Conservation (phyloP, 2,888 invertebrate genomes). For the Harmothoe impar region DNA sequence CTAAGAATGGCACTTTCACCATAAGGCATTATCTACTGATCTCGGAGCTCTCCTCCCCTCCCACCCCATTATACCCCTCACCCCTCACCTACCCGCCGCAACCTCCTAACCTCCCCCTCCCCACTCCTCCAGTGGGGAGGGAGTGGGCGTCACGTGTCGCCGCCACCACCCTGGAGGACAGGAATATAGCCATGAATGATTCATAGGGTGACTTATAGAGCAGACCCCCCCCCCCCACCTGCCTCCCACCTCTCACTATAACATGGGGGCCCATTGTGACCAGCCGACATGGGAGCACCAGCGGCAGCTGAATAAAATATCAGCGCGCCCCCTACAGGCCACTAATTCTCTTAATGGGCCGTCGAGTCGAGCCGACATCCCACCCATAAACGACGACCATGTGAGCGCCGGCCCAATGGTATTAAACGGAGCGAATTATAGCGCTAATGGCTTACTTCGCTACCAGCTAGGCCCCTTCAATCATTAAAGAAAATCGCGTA, state of each 20-base stretch:
- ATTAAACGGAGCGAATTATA: background rate
- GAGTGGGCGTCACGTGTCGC: no score
- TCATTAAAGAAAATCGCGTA: no score
- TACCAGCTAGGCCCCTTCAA: no score
- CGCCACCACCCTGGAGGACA: background rate
- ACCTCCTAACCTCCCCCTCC: no score
- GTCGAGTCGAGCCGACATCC: background rate
- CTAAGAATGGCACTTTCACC: no score
- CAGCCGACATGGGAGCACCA: constrained; percentile 21
- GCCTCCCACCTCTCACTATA: background rate
- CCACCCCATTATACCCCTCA: no score
- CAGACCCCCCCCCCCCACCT: background rate
- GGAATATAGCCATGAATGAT: constrained; percentile 23
- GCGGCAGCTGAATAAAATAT: constrained; percentile 7
- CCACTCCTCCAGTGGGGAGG: no score
- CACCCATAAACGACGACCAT: background rate
- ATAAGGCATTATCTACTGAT: no score
- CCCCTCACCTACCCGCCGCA: no score
- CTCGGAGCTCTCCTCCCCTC: no score
- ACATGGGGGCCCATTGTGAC: background rate
- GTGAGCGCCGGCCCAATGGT: background rate
- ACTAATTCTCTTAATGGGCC: constrained; percentile 22
- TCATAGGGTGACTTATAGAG: background rate
- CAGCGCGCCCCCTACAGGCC: background rate
- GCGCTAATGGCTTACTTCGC: constrained; percentile 5